A percentile compares a stretch with the other conserved stretches of the same genome.
These are phyloP conservation scores for Leptinotarsa tumamoca DNA, from an alignment of 2,888 invertebrate genomes.

Conservation along the genomic window DNA sequence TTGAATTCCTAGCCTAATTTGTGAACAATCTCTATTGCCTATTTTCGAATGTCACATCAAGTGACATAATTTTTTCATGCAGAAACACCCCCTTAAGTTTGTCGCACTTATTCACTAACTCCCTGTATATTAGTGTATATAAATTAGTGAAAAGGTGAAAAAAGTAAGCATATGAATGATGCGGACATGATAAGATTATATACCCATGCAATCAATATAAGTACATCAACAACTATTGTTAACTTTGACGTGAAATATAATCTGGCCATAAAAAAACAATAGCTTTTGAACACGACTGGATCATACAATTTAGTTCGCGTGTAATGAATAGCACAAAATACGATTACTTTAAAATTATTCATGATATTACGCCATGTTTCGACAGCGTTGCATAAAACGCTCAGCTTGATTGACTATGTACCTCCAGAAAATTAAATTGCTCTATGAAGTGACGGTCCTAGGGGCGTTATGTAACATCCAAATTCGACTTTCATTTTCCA, in stretches of 20 bases:
- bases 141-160: too few species aligned
- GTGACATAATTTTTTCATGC: too few species aligned
- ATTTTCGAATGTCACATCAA: too few species aligned
- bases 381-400: slow-evolving; percentile 5
- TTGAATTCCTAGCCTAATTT: too few species aligned
- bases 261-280: background rate
- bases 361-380: background rate
- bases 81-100: too few species aligned
- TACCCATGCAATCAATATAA: too few species aligned
- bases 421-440: background rate
- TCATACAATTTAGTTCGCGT: slow-evolving; percentile 4
- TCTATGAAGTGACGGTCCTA: background rate
- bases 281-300: background rate
- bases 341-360: background rate
- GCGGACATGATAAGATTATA: too few species aligned
- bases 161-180: too few species aligned
- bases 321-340: slow-evolving; percentile 7
- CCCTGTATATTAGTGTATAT: too few species aligned
- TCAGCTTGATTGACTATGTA: background rate
- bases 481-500: background rate
- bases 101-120: too few species aligned
- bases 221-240: too few species aligned
- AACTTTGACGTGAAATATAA: background rate
- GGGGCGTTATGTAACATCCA: background rate
- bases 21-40: too few species aligned